Evolutionary conservation across 2,888 invertebrate species (phyloP).

Genomic region (Margaritifera margaritifera): DNA sequence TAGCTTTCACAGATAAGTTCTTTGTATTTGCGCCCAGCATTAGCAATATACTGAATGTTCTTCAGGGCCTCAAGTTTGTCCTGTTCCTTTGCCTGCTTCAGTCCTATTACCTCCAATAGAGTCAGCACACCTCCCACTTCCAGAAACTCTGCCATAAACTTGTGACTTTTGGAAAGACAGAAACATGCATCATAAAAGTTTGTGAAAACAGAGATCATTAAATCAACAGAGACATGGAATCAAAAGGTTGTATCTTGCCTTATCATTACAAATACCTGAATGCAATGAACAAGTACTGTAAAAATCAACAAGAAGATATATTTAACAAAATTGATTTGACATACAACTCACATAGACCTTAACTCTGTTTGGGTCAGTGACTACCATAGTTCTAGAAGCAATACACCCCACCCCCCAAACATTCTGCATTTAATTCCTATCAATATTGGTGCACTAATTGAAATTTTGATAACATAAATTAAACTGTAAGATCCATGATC

Average conservation of each 20-base stretch:
- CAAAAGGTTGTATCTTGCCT: background rate
- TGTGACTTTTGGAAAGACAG: constrained; percentile 62
- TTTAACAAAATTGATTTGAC: background rate
- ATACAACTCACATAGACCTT: no score
- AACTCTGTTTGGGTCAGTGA: no score
- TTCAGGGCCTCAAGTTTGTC: constrained; percentile 69
- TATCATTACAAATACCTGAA: background rate
- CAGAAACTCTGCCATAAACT: constrained; percentile 72
- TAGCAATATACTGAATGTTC: constrained; percentile 66
- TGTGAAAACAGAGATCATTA: background rate
- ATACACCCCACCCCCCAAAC: no score
- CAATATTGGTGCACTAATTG: no score
- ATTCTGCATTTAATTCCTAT: no score
- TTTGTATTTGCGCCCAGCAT: constrained; percentile 72
- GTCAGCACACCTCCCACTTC: constrained; percentile 73
- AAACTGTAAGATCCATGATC: no score
- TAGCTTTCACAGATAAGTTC: constrained; percentile 73
- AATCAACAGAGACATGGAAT: background rate
- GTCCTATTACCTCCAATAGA: constrained; percentile 70
- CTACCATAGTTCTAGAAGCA: no score
- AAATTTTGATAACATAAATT: no score
- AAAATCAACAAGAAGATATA: background rate
- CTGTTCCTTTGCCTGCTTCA: constrained; percentile 71
- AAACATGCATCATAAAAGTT: background rate
- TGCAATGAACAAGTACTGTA: background rate